Evolutionary conservation across 2,888 invertebrate genomes (phyloP), one percentile per base, ranked within the genome.

Genomic region (Synanthedon vespiformis): DNA sequence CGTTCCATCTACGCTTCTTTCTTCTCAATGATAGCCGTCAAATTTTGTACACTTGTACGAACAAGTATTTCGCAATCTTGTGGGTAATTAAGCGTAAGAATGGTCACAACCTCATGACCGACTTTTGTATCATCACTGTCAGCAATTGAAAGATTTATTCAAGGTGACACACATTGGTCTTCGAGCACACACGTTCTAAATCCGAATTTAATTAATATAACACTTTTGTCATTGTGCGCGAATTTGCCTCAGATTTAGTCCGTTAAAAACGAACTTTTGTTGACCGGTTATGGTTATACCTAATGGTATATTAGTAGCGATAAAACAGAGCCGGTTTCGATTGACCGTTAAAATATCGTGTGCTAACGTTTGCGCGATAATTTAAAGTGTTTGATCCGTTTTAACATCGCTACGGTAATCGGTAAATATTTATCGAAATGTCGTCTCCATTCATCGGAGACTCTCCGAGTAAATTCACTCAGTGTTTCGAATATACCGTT

Each of bases 291-390:
- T 40, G n/a, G 4, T 34, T n/a, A 49, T 49, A 16, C 4, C 14
- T 49, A 49, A n/a, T 27, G 14, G 12, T 40, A 50, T 3, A 18
- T 13, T 44, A 44, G 14, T 44, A n/a, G 4, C 16, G 48, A 48
- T 18, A 14, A 12, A 16, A 10, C 16, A 54, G 59, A 73, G 81
- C 84, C 72, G 67, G 80, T 80, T 68, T 53, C 5, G 51, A 50
- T 52, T 57, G 70, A 77, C 83, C 82, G 83, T 83, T 82, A 80
- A 80, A 71, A 66, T 66, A 16, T 70, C 65, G 65, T 65, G 64
- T 65, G 67, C 68, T 70, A 72, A 66, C 70, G 58, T 58, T 61
- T 66, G 61, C 57, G 57, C 60, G 74, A 67, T 77, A 72, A 73
- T 62, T 71, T 62, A 58, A 60, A 62, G 61, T 63, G 64, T 68